phyloP scores from a whole-genome alignment of 2,888 invertebrate genomes.

The Sarcophaga subvicina region DNA sequence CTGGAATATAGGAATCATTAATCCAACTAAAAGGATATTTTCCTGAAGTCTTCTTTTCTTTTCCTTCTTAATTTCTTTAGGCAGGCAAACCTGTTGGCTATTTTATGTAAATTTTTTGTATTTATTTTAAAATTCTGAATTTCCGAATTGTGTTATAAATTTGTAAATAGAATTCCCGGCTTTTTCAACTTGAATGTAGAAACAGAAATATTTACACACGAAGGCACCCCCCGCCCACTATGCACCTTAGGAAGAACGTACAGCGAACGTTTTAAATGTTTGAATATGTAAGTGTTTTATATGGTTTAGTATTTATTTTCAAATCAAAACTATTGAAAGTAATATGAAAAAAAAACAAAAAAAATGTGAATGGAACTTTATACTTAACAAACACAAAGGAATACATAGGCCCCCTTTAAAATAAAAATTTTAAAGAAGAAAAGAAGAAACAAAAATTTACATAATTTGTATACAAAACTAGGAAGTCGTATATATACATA shows the following conservation, averaged over 20 bases:
- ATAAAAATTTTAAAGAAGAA: conserved; percentile 24
- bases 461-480: conserved; percentile 9
- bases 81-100: not conserved
- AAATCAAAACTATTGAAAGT: not conserved
- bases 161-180: conserved; percentile 18
- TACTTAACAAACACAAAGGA: conserved; percentile 18
- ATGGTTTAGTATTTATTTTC: conserved; percentile 16
- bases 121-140: no score
- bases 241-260: conserved; percentile 10
- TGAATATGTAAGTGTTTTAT: conserved; percentile 32
- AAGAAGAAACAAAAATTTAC: conserved; percentile 66
- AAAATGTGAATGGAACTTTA: conserved; percentile 19
- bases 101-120: not conserved
- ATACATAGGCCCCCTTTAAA: conserved; percentile 39
- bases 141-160: not conserved
- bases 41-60: no score
- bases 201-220: not conserved
- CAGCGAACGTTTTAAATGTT: not conserved
- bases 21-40: no score
- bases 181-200: not conserved
- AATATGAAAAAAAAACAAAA: not conserved
- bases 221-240: not conserved
- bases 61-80: no score
- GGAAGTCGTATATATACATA: not conserved
- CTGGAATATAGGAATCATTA: no score